A percentile compares a stretch with the other conserved stretches of the same genome.
Conservation (phyloP, 2,797 vertebrate species). For the Chiroxiphia lanceolata region DNA sequence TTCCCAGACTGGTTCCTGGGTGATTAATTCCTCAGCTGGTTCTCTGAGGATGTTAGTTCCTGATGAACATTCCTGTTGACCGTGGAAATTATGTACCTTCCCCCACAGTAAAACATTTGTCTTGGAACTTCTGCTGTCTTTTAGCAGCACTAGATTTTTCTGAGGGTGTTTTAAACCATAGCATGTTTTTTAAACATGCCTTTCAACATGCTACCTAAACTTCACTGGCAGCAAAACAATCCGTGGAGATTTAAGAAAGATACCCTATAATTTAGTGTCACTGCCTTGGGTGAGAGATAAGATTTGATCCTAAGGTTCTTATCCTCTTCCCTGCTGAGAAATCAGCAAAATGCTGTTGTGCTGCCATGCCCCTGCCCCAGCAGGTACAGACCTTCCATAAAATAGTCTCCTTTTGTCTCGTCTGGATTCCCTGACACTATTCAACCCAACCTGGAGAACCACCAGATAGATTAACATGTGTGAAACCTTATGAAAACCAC, state of each 20-base stretch:
- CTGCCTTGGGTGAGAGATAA: not conserved
- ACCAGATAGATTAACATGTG: not conserved
- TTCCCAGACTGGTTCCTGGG: not conserved
- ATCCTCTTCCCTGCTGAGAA: not conserved
- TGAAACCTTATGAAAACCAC: not conserved
- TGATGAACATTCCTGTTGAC: not conserved
- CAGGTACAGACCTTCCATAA: not conserved
- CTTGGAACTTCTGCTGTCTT: not conserved
- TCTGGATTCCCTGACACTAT: not conserved
- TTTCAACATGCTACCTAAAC: not conserved
- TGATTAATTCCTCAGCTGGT: not conserved
- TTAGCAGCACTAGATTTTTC: not conserved
- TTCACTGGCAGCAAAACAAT: not conserved
- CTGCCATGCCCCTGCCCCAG: not conserved
- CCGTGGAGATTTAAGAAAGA: not conserved
- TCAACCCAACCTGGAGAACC: not conserved
- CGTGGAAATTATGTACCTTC: fast-evolving
- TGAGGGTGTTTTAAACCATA: not conserved
- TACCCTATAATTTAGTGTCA: not conserved
- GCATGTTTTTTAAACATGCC: not conserved
- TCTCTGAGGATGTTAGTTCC: not conserved
- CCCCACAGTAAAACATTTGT: not conserved
- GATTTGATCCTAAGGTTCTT: not conserved
- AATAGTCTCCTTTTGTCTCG: not conserved
- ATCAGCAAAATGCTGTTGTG: not conserved